phyloP scores from a whole-genome alignment of 1,140 invertebrate species.

The Drosophila parabipectinata region DNA sequence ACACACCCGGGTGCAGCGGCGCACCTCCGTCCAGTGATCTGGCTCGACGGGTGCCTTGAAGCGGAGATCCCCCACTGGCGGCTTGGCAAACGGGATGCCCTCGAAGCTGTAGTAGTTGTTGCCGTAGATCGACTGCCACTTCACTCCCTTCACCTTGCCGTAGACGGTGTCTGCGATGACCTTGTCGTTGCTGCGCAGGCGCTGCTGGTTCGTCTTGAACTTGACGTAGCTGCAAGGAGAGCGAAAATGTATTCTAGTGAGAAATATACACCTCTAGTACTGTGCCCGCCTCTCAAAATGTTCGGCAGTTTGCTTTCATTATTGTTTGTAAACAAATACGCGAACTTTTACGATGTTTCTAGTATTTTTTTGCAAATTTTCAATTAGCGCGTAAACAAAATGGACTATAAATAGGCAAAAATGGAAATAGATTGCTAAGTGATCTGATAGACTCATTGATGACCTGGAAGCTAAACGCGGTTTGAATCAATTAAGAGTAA shows the following conservation, averaged over 20 bases:
- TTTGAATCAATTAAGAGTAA: background rate
- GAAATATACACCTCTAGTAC: background rate
- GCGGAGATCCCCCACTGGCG: conserved; percentile 85
- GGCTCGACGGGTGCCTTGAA: conserved; percentile 85
- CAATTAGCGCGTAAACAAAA: conserved; percentile 51
- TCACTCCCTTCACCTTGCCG: conserved; percentile 77
- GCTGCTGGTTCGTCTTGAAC: conserved; percentile 81
- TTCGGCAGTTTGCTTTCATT: conserved; percentile 1
- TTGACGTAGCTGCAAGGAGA: conserved; percentile 72
- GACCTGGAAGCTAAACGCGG: conserved; percentile 14
- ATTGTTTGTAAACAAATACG: conserved; percentile 57
- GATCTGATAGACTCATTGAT: conserved; percentile 1
- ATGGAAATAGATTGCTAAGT: conserved; percentile 8
- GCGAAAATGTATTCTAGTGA: background rate
- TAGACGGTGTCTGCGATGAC: conserved; percentile 71
- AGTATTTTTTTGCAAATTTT: conserved; percentile 50
- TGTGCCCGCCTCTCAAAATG: background rate
- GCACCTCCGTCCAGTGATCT: conserved; percentile 73
- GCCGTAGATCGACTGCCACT: conserved; percentile 74
- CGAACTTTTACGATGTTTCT: conserved; percentile 14
- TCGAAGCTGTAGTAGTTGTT: conserved; percentile 84
- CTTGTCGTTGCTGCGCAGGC: conserved; percentile 76
- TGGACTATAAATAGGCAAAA: conserved; percentile 33
- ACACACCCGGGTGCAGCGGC: conserved; percentile 80
- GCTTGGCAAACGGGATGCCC: conserved; percentile 86